A percentile compares a stretch with the other conserved stretches of the same genome.
Evolutionary conservation across 2,797 vertebrate genomes (phyloP).

Genomic region (Cossypha caffra): DNA sequence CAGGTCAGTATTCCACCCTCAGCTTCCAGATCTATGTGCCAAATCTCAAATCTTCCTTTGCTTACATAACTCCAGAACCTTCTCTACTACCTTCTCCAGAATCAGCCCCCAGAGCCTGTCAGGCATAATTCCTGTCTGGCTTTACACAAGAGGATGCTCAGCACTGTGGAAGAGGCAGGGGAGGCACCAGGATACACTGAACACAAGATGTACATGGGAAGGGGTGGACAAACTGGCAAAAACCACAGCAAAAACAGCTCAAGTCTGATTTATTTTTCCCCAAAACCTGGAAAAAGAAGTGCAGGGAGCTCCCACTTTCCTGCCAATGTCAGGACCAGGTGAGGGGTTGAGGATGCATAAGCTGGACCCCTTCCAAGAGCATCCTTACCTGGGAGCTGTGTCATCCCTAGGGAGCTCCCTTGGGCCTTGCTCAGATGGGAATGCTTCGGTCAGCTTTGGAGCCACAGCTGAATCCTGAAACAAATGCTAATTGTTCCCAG

Average conservation of each 20-base stretch:
- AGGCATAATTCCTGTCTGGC: neutral
- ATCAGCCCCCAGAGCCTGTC: neutral
- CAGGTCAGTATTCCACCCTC: neutral
- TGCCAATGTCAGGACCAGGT: rapidly evolving
- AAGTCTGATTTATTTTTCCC: neutral
- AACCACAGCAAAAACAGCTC: neutral
- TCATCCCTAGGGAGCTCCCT: neutral
- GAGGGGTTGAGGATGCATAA: neutral
- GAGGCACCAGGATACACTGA: neutral
- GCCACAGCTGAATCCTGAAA: neutral
- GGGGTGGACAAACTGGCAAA: neutral
- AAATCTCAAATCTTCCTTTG: neutral
- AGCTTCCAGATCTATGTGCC: neutral
- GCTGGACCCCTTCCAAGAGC: neutral
- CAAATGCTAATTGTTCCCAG: slow-evolving; percentile 1
- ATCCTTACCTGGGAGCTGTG: neutral
- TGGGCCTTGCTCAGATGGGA: neutral
- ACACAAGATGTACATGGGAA: rapidly evolving
- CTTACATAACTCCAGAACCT: neutral
- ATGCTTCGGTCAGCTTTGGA: neutral
- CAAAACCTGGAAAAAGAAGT: neutral
- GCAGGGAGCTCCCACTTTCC: neutral
- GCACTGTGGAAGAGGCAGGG: neutral
- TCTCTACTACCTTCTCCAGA: neutral
- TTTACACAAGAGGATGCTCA: neutral